Evolutionary conservation across 2,113 vertebrate genomes (phyloP).

Genomic region (Cyrtonyx montezumae): DNA sequence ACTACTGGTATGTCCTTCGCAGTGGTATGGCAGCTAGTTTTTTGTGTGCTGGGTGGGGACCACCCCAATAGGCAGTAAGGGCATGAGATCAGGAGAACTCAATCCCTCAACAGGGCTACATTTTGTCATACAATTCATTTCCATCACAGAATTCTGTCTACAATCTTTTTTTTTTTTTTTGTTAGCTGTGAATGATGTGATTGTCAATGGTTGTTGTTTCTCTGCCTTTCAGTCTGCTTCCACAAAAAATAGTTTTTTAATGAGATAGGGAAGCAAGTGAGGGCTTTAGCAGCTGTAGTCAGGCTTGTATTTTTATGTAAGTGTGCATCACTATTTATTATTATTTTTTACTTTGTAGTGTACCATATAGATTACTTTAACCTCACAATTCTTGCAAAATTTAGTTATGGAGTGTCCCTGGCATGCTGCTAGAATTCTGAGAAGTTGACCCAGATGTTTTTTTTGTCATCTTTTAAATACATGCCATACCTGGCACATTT

Average conservation of each 20-base stretch:
- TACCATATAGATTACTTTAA: background rate
- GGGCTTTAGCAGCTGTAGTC: background rate
- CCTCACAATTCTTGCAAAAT: background rate
- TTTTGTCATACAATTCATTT: background rate
- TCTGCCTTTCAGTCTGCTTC: background rate
- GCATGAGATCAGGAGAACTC: rapidly evolving
- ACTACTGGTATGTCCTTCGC: background rate
- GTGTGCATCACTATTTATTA: background rate
- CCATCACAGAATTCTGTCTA: background rate
- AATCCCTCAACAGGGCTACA: background rate
- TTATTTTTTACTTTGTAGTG: background rate
- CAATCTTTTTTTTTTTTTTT: background rate
- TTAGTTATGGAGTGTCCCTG: background rate
- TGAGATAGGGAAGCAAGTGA: background rate
- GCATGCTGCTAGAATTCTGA: background rate
- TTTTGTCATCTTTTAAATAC: background rate
- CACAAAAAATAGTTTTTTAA: background rate
- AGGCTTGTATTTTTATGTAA: background rate
- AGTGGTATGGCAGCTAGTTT: background rate
- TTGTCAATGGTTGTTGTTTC: background rate
- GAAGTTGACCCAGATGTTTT: background rate
- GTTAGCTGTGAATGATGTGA: background rate
- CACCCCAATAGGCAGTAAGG: background rate
- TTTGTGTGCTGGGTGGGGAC: background rate
- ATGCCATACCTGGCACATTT: background rate